phyloP scores from a whole-genome alignment of 1,140 invertebrate species.

The Macrocentrus cingulum region DNA sequence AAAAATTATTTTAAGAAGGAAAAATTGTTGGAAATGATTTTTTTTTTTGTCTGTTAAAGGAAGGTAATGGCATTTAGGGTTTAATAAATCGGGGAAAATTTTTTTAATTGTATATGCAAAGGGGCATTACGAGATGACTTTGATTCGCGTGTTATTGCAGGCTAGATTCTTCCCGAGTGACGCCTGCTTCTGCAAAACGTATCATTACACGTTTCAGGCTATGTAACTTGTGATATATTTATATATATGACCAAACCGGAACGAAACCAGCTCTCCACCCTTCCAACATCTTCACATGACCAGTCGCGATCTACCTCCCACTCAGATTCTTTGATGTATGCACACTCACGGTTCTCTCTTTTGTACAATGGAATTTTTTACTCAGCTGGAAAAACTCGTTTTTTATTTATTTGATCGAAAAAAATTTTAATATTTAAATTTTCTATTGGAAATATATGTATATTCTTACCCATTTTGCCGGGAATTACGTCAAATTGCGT shows the following conservation, averaged over 20 bases:
- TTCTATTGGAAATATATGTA: no score
- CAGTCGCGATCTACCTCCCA: conserved; percentile 19
- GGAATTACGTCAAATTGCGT: conserved; percentile 80
- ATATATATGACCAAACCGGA: conserved; percentile 36
- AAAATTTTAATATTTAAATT: no score
- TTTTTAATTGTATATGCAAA: no score
- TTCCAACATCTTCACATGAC: conserved; percentile 20
- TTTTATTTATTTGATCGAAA: no score
- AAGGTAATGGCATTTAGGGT: no score
- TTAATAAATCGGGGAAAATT: no score
- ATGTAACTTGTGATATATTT: conserved; percentile 19
- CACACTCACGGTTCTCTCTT: neutral
- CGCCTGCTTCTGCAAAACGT: conserved; percentile 26
- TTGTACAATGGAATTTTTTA: neutral
- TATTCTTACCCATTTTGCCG: conserved; percentile 89
- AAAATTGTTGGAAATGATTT: no score
- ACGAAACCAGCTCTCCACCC: conserved; percentile 31
- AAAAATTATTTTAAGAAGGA: no score
- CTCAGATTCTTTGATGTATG: conserved; percentile 10
- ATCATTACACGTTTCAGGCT: conserved; percentile 37
- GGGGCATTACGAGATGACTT: no score
- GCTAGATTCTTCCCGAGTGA: conserved; percentile 21
- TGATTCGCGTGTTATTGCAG: conserved; percentile 11
- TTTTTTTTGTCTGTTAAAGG: no score
- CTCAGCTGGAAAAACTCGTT: neutral